These are phyloP conservation scores for Megaceryle torquata DNA, from an alignment of 2,113 vertebrate species.

Conservation along the genomic window DNA sequence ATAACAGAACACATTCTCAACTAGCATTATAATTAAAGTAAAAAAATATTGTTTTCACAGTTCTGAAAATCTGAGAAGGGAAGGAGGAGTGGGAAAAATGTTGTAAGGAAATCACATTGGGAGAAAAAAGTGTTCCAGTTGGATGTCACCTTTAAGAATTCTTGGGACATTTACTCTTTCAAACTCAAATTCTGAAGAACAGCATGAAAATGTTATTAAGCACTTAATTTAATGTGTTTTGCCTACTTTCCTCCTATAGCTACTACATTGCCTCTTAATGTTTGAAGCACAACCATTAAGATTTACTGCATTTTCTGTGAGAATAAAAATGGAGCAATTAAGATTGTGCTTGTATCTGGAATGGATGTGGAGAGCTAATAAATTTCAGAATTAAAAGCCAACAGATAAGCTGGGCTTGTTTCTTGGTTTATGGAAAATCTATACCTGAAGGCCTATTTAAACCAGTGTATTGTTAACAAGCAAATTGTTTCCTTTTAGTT, in stretches of 20 bases:
- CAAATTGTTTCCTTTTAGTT: conserved; percentile 53
- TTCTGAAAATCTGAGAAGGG: conserved; percentile 44
- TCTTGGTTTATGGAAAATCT: conserved; percentile 73
- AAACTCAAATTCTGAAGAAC: conserved; percentile 62
- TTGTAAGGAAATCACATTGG: background rate
- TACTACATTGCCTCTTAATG: conserved; percentile 58
- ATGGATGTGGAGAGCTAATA: conserved; percentile 66
- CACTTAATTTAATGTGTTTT: conserved; percentile 63
- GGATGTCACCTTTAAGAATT: conserved; percentile 29
- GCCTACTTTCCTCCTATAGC: conserved; percentile 65
- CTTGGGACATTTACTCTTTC: conserved; percentile 35
- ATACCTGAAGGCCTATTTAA: conserved; percentile 71
- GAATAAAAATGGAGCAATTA: conserved; percentile 79
- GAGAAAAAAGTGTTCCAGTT: background rate
- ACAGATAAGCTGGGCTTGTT: conserved; percentile 58
- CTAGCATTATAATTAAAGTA: conserved; percentile 69
- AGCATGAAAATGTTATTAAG: conserved; percentile 69
- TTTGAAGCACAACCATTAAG: conserved; percentile 59
- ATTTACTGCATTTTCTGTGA: conserved; percentile 75
- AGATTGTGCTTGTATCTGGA: conserved; percentile 69
- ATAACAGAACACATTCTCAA: conserved; percentile 67
- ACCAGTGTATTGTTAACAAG: conserved; percentile 50
- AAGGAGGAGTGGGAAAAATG: background rate
- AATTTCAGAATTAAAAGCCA: conserved; percentile 77
- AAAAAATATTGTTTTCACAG: conserved; percentile 57